Conservation (phyloP, 2,797 vertebrate species). For the Alcedo atthis region DNA sequence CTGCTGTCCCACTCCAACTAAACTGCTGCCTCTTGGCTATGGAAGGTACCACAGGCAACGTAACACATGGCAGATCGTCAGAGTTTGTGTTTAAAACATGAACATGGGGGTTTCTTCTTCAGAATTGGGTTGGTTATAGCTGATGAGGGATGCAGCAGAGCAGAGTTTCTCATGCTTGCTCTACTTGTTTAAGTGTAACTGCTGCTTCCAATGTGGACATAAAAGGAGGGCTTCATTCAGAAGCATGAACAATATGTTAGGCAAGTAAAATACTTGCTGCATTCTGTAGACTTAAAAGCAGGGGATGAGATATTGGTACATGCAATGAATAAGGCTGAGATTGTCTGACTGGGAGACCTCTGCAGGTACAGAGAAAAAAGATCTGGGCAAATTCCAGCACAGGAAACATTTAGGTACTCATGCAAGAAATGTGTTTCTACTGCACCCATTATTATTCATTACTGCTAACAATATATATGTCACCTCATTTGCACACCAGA, state of each 20-base stretch:
- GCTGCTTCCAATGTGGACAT: background rate
- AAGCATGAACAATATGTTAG: background rate
- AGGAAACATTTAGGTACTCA: background rate
- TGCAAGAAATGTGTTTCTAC: background rate
- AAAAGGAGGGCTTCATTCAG: background rate
- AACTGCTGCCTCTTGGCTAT: background rate
- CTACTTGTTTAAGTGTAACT: background rate
- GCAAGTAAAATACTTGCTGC: background rate
- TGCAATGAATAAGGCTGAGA: background rate
- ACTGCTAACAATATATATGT: background rate
- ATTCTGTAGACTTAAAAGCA: background rate
- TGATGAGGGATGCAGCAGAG: background rate
- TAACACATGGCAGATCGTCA: background rate
- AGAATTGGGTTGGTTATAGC: background rate
- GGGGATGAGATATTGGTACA: background rate
- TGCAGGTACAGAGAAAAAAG: fast-evolving
- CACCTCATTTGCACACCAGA: conserved; percentile 10
- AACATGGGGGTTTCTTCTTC: background rate
- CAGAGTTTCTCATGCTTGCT: background rate
- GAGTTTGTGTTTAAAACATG: background rate
- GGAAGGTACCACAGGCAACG: background rate
- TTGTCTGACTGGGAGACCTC: background rate
- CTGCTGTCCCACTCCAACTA: background rate
- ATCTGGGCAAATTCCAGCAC: background rate
- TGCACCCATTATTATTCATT: background rate